Base-by-base conservation (phyloP, 2,113 vertebrate genomes). In the Pristiophorus japonicus region DNA sequence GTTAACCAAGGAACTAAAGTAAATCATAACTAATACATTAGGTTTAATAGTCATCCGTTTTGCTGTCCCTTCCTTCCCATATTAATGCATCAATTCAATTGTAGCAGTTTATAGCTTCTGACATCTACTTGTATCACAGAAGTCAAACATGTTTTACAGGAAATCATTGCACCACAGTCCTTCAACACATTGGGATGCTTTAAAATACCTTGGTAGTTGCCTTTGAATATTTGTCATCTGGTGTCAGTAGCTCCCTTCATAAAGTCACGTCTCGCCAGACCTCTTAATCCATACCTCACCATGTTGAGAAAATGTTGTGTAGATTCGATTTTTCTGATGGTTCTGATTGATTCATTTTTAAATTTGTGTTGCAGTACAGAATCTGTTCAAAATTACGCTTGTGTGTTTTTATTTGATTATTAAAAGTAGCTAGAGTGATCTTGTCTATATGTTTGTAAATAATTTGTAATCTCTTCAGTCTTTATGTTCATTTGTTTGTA, bases 381-480 rank as follows among this genome's bases (percentile, higher is more conserved):
- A 34, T 94, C 38, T 16, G 93, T 51, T 94, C 51, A 34, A 94
- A 94, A 94, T 70, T 11, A 70, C 34, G n/a, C n/a, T 63, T 94
- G 65, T 27, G 8, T 70, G n/a, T 70, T 34, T 94, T 94, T 55
- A 34, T 4, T 59, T 90, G 87, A 90, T 66, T 67, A 42, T 94
- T 66, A 47, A 22, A 38, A 30, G 14, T 51, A 42, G 18, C 42
- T 70, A 51, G 45, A 51, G n/a, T 92, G n/a, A 51, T 70, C 65
- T 51, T 51, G 66, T 47, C 65, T 27, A 1, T 67, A 30, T 67
- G 65, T 94, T 94, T 94, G 93, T 73, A 51, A 94, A 24, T 94
- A 94, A 94, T 94, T 67, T 94, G 93, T 94, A 70, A 70, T 94
- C 93, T 94, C 66, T 34, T 94, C 42, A 70, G 93, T 73, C 93